phyloP scores from a whole-genome alignment of 2,113 vertebrate genomes.

The Corythornis cristatus region DNA sequence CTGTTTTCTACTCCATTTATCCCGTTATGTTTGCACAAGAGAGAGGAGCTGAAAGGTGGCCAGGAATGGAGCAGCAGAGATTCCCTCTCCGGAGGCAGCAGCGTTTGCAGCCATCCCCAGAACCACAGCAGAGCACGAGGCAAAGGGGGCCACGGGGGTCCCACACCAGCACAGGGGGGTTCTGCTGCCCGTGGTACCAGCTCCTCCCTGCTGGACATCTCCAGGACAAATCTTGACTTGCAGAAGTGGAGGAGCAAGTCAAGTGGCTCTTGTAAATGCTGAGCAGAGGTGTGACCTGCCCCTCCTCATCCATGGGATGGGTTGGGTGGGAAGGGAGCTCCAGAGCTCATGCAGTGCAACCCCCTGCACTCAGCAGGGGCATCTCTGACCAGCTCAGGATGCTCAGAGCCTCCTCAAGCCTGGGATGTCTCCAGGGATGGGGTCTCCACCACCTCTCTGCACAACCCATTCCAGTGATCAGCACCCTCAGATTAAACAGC shows the following conservation, averaged over 20 bases:
- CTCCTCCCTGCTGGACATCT: too few relatives aligned
- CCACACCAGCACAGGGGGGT: rapidly evolving
- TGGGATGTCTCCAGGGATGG: too few relatives aligned
- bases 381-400: too few relatives aligned
- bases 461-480: too few relatives aligned
- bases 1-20: conserved; percentile 20
- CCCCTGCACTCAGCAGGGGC: too few relatives aligned
- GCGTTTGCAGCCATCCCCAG: neutral
- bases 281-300: rapidly evolving
- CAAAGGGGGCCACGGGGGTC: neutral
- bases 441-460: too few relatives aligned
- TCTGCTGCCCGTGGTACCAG: neutral
- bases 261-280: neutral
- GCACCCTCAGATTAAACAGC: too few relatives aligned
- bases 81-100: neutral
- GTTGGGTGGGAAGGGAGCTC: too few relatives aligned
- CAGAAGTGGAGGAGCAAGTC: neutral
- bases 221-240: too few relatives aligned
- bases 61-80: neutral
- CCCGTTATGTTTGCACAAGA: conserved; percentile 26
- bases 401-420: too few relatives aligned
- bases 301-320: too few relatives aligned
- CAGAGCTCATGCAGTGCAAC: too few relatives aligned
- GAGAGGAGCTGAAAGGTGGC: conserved; percentile 24
- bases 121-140: neutral